Evolutionary conservation across 2,888 invertebrate genomes (phyloP).

Genomic region (Trypoxylon attenuatum): DNA sequence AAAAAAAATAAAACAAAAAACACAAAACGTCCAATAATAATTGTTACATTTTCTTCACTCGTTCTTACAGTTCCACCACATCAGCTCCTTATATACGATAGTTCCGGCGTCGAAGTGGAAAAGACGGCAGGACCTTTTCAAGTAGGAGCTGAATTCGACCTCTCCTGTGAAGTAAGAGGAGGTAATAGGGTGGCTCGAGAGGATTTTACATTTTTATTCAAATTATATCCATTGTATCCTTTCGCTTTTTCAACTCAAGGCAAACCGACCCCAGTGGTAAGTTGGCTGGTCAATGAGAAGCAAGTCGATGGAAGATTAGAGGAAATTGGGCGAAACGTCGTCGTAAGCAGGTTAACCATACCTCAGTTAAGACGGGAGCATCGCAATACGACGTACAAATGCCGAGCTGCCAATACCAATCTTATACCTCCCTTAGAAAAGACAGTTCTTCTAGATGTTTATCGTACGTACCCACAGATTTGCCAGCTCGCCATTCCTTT

Average conservation of each 20-base stretch:
- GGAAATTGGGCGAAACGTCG: conserved; percentile 83
- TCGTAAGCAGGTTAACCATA: conserved; percentile 87
- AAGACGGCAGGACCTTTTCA: conserved; percentile 73
- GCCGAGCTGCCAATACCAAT: conserved; percentile 91
- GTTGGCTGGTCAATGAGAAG: conserved; percentile 83
- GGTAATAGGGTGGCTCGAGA: conserved; percentile 68
- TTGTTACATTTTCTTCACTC: background rate
- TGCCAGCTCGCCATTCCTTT: background rate
- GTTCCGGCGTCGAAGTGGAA: conserved; percentile 75
- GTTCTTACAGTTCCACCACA: conserved; percentile 74
- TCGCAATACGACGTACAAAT: conserved; percentile 90
- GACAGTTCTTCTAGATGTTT: conserved; percentile 88
- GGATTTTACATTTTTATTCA: background rate
- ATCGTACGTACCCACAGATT: conserved; percentile 78
- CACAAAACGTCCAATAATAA: background rate
- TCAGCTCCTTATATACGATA: conserved; percentile 73
- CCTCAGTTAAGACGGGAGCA: conserved; percentile 84
- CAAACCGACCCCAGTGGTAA: conserved; percentile 89
- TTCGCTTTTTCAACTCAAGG: conserved; percentile 76
- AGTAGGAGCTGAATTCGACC: conserved; percentile 74
- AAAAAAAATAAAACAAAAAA: too few relatives aligned
- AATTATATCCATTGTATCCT: background rate
- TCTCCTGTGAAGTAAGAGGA: conserved; percentile 77
- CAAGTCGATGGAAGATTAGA: conserved; percentile 77
- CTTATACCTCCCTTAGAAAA: conserved; percentile 89